Evolutionary conservation across 2,888 invertebrate species (phyloP), one percentile per base, ranked within the genome.

Genomic region (Germaria angustata): DNA sequence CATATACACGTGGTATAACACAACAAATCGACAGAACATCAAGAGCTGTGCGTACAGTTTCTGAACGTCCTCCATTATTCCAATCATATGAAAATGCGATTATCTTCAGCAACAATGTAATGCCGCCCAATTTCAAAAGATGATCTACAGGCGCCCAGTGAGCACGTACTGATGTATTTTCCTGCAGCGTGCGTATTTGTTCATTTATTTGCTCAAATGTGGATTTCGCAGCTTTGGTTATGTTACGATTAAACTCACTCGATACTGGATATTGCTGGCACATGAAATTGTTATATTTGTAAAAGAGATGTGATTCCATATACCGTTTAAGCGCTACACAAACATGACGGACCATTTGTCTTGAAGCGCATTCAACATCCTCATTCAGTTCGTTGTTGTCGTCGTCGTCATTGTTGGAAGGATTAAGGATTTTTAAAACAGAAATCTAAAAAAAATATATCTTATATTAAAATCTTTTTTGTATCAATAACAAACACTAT

Each of bases 11-110:
- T 5, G 98, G 98, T 88, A 97, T 95, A 17, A 98, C 95, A 80
- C 97, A 96, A 88, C 98, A 98, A 46, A 98, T 96, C 0, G 96
- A 95, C 49, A 99, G 93, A 41, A 97, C 97, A 90, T 99, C 98
- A 79, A 97, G 90, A 2, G 96, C 96, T 66, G 95, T 95, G 44
- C 95, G 93, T 2, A 96, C 95, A 0, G 96, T 96, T 90, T 97
- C 97, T 4, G 95, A 95, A 85, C 95, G 94, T 86, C 97, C 97
- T 85, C 86, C 87, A 78, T 89, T 89, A 91, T 96, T 97, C 98
- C 98, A 98, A 87, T 98, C 97, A 88, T 96, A 96, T 0, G 97
- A 95, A 87, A 96, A 95, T 0, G 96, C 96, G 20, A 98, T 95
- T 4, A 98, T 95, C 89, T 96, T 95, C 82, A 98, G 92, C 28